Percentiles rank a stretch among this genome's conserved stretches.
Evolutionary conservation across 2,888 invertebrate species (phyloP).

Genomic region (Pristionchus exspectatus): DNA sequence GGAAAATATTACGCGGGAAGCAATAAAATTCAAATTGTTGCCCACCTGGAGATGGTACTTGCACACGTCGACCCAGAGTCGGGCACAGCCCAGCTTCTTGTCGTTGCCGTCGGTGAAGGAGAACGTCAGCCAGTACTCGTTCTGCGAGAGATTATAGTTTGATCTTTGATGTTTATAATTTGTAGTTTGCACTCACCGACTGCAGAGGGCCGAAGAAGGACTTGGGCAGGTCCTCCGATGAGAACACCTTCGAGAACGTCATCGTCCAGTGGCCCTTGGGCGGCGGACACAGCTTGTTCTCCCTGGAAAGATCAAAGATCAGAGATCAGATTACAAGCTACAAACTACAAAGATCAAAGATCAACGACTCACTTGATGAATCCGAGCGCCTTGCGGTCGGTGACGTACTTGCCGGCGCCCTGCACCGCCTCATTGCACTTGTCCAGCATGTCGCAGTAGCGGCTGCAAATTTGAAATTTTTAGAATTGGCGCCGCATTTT

Average conservation of each 20-base stretch:
- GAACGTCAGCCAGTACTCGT: constrained; percentile 79
- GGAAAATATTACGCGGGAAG: background rate
- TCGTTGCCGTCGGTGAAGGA: constrained; percentile 78
- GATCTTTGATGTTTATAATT: background rate
- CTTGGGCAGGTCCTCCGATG: constrained; percentile 78
- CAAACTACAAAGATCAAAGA: background rate
- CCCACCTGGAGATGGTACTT: constrained; percentile 74
- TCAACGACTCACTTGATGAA: constrained; percentile 62
- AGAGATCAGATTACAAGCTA: background rate
- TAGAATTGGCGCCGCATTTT: constrained; percentile 17
- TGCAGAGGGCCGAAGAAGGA: constrained; percentile 79
- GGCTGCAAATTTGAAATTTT: constrained; percentile 63
- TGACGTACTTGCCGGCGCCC: constrained; percentile 78
- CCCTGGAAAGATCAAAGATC: constrained; percentile 56
- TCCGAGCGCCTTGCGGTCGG: constrained; percentile 75
- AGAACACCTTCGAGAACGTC: constrained; percentile 79
- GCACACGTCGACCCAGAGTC: constrained; percentile 78
- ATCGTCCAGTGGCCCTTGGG: constrained; percentile 78
- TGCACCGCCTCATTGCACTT: constrained; percentile 78
- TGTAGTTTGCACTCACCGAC: constrained; percentile 66
- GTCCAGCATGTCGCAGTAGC: constrained; percentile 79
- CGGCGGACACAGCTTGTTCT: constrained; percentile 75
- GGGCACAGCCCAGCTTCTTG: constrained; percentile 77
- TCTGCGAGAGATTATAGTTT: constrained; percentile 64
- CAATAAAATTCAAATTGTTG: background rate